Evolutionary conservation across 2,797 vertebrate species (phyloP), one percentile per base, ranked within the genome.

Genomic region (Pitangus sulphuratus): DNA sequence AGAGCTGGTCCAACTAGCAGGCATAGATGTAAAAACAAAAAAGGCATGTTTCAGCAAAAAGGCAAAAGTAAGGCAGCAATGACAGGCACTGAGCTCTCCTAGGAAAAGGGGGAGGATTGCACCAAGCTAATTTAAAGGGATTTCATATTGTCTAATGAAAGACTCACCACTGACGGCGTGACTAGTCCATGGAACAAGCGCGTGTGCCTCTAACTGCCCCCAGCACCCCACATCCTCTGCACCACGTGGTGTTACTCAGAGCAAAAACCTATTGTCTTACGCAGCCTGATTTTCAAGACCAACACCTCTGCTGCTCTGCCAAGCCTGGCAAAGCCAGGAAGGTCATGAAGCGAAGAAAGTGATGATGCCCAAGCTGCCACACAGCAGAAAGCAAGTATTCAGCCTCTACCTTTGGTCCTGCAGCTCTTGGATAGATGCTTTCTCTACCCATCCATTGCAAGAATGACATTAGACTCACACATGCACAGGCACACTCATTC

Each of bases 371-470:
- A 56, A 91, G 48, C 53, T 81, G 54, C 81, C 72, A 65, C 2
- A 18, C 17, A 79, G 53, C 40, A 86, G 56, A 93, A 91, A 80
- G 72, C 25, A 61, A 56, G 81, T 84, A 79, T 78, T 92, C 53
- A 89, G 84, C 65, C 42, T 89, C 87, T 84, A 95, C 84, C 76
- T 90, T 57, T 26, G 30, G 64, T 78, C 87, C 92, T 87, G 84
- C 42, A 89, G 83, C 79, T 91, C 91, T 78, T 77, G 94, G 94
- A 84, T 77, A 88, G 91, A 79, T 90, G 91, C 64, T 86, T 26
- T 75, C 94, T 95, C 95, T 93, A 96, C 69, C 97, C 91, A 97
- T 93, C 92, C 87, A 89, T 90, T 84, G 66, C 83, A 95, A 75
- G 94, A 95, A 95, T 94, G 74, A 95, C 91, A 96, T 96, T 87